Conservation (phyloP, 2,797 vertebrate species). For the Peromyscus eremicus region DNA sequence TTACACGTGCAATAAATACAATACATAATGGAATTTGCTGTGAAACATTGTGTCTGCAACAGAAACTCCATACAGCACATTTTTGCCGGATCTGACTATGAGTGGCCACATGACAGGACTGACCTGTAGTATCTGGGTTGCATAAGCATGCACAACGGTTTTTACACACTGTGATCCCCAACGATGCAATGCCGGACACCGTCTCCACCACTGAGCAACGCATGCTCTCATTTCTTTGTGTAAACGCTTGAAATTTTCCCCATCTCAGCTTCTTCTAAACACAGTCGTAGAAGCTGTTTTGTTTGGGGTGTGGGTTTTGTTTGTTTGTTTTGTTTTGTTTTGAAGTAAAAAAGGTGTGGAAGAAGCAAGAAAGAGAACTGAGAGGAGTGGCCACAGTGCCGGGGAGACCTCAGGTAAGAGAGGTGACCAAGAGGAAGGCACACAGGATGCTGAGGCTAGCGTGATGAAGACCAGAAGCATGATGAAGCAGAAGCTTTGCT, state of each 20-base stretch:
- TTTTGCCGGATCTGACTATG: neutral
- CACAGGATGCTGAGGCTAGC: neutral
- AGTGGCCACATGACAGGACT: neutral
- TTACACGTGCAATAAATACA: neutral
- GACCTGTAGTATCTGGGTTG: neutral
- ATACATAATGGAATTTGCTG: neutral
- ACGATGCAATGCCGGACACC: too few species aligned
- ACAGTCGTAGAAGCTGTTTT: neutral
- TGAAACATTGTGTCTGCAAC: neutral
- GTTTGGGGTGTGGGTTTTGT: neutral
- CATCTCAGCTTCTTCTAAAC: neutral
- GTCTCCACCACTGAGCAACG: fast-evolving
- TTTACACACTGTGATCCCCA: neutral
- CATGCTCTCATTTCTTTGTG: neutral
- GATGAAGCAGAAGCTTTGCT: neutral
- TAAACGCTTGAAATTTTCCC: neutral
- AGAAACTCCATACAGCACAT: neutral
- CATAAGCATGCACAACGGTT: too few species aligned
- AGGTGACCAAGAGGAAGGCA: neutral
- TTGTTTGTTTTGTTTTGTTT: neutral
- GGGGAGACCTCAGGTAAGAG: too few species aligned
- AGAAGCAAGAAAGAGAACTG: neutral
- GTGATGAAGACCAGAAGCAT: neutral
- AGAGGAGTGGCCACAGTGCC: neutral
- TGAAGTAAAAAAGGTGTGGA: neutral